Evolutionary conservation across 2,113 vertebrate species (phyloP).

Genomic region (Pogona vitticeps): DNA sequence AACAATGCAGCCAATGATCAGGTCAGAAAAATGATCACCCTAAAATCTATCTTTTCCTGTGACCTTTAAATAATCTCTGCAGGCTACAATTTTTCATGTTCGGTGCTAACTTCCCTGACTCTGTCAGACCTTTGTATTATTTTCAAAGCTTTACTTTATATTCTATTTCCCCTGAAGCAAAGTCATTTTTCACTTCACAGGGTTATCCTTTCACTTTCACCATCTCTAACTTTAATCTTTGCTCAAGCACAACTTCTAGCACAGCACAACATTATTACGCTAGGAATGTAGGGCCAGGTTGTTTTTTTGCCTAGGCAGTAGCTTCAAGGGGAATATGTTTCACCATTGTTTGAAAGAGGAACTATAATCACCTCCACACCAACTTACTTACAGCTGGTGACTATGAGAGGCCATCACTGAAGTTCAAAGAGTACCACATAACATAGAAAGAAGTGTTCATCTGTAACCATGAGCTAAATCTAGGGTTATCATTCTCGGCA

Average conservation of each 20-base stretch:
- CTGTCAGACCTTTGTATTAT: constrained; percentile 26
- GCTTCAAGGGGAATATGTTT: neutral
- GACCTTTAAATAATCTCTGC: constrained; percentile 32
- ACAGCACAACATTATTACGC: constrained; percentile 11
- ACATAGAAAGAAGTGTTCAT: neutral
- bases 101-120: constrained; percentile 38
- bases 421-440: neutral
- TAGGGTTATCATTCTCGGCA: too few species aligned
- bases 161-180: constrained; percentile 42
- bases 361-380: neutral
- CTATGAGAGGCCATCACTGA: neutral
- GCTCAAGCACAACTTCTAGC: neutral
- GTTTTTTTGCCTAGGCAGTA: neutral
- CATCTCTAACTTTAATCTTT: constrained; percentile 16
- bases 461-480: neutral
- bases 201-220: constrained; percentile 52
- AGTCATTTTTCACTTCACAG: constrained; percentile 13
- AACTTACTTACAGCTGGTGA: neutral
- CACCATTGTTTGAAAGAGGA: neutral
- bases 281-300: constrained; percentile 13
- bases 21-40: neutral
- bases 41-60: neutral
- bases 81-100: constrained; percentile 18
- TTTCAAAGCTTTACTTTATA: constrained; percentile 44
- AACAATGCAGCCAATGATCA: neutral